Evolutionary conservation across 2,888 invertebrate genomes (phyloP).

Genomic region (Pollenia griseotomentosa): DNA sequence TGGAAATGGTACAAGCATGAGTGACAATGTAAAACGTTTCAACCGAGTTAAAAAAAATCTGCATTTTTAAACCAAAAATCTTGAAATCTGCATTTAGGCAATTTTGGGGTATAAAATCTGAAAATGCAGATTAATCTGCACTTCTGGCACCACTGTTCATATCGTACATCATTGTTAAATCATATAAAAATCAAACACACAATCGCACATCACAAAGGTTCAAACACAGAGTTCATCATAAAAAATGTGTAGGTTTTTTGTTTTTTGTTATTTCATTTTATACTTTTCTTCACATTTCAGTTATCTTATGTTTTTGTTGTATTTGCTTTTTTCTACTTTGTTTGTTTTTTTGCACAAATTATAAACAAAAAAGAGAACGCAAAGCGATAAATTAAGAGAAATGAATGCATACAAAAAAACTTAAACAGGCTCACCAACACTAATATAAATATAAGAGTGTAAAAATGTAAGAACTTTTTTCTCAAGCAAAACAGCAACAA

Average conservation of each 20-base stretch:
- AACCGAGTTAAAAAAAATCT: no score
- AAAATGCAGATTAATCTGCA: no score
- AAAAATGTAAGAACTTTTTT: constrained; percentile 38
- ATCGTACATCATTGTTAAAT: constrained; percentile 53
- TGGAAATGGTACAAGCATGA: no score
- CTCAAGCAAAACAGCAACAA: constrained; percentile 22
- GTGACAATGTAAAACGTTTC: no score
- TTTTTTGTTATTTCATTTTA: constrained; percentile 42
- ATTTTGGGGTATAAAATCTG: no score
- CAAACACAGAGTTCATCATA: constrained; percentile 69
- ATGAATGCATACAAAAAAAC: not conserved
- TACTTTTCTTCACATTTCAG: constrained; percentile 64
- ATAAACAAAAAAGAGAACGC: constrained; percentile 49
- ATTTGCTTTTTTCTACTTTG: constrained; percentile 19
- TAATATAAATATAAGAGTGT: not conserved
- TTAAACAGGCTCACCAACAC: constrained; percentile 12
- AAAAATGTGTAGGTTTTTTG: constrained; percentile 64
- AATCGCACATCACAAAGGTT: constrained; percentile 53
- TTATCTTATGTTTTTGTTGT: constrained; percentile 53
- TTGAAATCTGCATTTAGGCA: no score
- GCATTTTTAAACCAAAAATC: no score
- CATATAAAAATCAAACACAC: constrained; percentile 23
- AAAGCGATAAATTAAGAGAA: constrained; percentile 40
- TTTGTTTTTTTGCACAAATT: constrained; percentile 61
- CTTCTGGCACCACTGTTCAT: constrained; percentile 33